Base-by-base conservation (phyloP, 1,140 invertebrate species). In the Ladona fulva region DNA sequence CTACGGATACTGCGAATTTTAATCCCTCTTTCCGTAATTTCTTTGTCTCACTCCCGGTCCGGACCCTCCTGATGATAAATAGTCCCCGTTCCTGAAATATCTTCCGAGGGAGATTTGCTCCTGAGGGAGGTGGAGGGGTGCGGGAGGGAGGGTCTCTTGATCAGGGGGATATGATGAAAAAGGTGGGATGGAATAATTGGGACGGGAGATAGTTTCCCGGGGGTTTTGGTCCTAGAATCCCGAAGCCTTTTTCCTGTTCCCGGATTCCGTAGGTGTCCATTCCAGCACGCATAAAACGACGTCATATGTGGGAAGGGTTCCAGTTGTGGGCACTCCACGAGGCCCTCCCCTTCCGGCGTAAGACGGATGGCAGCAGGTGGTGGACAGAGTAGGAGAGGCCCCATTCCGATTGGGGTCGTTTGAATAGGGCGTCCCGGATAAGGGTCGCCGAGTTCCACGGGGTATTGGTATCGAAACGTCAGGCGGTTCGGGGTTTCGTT, bases 311-410 rank as follows among this genome's bases (percentile, higher is more conserved):
- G 52, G 52, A 66, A 22, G 3, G 52, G 52, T 16, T 16, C 16
- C 52, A 66, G 52, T 66, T 3, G 16, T 66, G 52, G 52, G 52
- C n/a, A 19, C 52, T 66, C 16, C 52, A 12, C 52, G 52, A 12
- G 12, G n/a, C 52, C 52, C n/a, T 66, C 16, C n/a, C n/a, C 52
- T 66, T 66, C 52, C 84, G 81, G 79, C 82, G 82, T 82, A 80
- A 80, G 76, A 42, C 73, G 82, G 84, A 80, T 83, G 83, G 84
- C 84, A 83, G 84, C 83, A 85, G 52, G 80, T 82, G 81, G 82
- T 80, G 83, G 84, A 82, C 82, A 12, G 73, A 25, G 76, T 29
- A 44, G 52, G 74, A 74, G 29, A 37, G 29, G 29, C 1, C 29
- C 29, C 29, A 37, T 37, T 37, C 29, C 29, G 29, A 37, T 37